Evolutionary conservation across 2,797 vertebrate species (phyloP), one percentile per base, ranked within the genome.

Genomic region (Rachycentron canadum): DNA sequence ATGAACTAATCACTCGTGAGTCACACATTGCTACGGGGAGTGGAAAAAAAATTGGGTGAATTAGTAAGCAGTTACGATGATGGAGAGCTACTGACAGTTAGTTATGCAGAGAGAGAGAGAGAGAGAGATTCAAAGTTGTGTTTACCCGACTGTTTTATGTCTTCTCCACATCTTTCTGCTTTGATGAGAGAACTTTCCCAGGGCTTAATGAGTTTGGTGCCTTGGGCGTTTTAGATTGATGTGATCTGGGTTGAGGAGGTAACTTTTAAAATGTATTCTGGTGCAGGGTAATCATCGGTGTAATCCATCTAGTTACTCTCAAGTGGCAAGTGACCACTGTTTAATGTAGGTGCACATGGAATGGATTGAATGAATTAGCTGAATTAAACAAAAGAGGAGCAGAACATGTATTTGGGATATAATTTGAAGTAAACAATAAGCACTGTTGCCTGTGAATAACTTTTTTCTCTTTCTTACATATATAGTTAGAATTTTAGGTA

Each of bases 41-140:
- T 19, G 66, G 61, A 41, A 4, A 53, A 74, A 58, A 86, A 76
- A 85, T 63, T 78, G 61, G 82, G 62, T 88, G 88, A 91, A 91
- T 91, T 93, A 92, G 85, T 89, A 91, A 91, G 89, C 85, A 86
- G 90, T 91, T 93, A 91, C 81, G 87, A 92, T 92, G 91, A 93
- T 90, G 86, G 87, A 93, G 86, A 82, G 89, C 82, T 56, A 83
- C 80, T 92, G 88, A 92, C 90, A 93, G 89, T 91, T 88, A 84
- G 86, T 91, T 89, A 88, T 90, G 82, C 87, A 7, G 32, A 3
- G 32, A 7, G 32, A 32, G 32, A n/a, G n/a, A 85, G 90, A 78
- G 59, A 91, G 76, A 89, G 89, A 91, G 76, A 90, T 91, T 90
- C 83, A 82, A 89, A 91, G 90, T 93, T 93, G 92, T 93, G 90